Base-by-base conservation (phyloP, 2,888 invertebrate genomes). In the Trissolcus brochymenae region DNA sequence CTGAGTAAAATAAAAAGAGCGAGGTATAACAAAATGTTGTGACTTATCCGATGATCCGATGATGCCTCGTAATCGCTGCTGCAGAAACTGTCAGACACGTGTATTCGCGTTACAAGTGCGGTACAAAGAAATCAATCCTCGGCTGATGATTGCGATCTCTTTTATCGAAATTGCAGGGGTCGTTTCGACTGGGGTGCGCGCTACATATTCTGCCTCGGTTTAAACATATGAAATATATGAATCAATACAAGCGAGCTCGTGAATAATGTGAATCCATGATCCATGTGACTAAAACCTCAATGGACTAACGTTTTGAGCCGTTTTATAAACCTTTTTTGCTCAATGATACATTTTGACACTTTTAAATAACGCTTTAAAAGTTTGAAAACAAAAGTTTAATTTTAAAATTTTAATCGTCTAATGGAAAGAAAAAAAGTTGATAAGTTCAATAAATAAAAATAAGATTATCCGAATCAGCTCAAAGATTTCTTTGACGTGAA, bases 91-190 rank as follows among this genome's bases (percentile, higher is more conserved):
- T 29, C 9, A 29, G 29, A 78, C 78, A 75, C 76, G 70, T 62
- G 66, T 76, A 67, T 64, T 68, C 40, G 43, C 50, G 49, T 62
- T 70, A 64, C 71, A 75, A 76, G 78, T 75, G 74, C 51, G 64
- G 68, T 79, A 80, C 76, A 78, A 70, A 81, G 81, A 81, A 84
- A 84, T 84, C 84, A 84, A 84, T 84, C 84, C 80, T 60, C 77
- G 65, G 73, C 67, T 80, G 82, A 29, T 29, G 29, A 83, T 84
- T 81, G 76, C 78, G 80, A 84, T 84, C 83, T 81, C 82, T 80
- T 82, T 79, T 81, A 81, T 76, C 76, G 79, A 81, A 84, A 85
- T 84, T 82, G 80, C 80, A 80, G 70, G 79, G 82, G 80, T 80
- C 80, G 82, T 78, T 78, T 64, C 76, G 76, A 21, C 73, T 29